Evolutionary conservation across 2,113 vertebrate genomes (phyloP).

Genomic region (Siniperca chuatsi): DNA sequence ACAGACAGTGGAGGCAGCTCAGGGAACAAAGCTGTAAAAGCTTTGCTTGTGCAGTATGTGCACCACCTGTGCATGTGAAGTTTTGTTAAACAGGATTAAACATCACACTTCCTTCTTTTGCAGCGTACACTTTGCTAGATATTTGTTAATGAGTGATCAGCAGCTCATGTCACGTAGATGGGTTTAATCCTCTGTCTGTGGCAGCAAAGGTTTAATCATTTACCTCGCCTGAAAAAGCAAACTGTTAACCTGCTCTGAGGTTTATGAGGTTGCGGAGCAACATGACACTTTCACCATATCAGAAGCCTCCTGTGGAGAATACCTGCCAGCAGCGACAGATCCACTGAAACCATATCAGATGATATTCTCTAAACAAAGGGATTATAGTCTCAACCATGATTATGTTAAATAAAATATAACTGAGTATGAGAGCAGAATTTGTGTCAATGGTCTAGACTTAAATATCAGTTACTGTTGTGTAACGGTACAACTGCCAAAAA

Average conservation of each 20-base stretch:
- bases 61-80: slow-evolving; percentile 55
- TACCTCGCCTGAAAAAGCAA: slow-evolving; percentile 32
- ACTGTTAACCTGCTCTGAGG: slow-evolving; percentile 13
- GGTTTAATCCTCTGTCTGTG: slow-evolving; percentile 11
- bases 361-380: background rate
- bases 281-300: slow-evolving; percentile 70
- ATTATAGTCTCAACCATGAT: background rate
- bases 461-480: slow-evolving; percentile 34
- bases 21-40: slow-evolving; percentile 13
- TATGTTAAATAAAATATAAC: background rate
- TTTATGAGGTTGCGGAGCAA: slow-evolving; percentile 57
- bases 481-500: slow-evolving; percentile 14
- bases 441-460: slow-evolving; percentile 13
- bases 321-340: background rate
- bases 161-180: background rate
- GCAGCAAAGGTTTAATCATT: slow-evolving; percentile 66
- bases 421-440: background rate
- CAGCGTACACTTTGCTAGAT: background rate
- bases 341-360: slow-evolving; percentile 7
- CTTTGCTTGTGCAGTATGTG: slow-evolving; percentile 20
- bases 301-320: slow-evolving; percentile 39
- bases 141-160: background rate
- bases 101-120: background rate
- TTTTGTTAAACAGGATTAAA: slow-evolving; percentile 42
- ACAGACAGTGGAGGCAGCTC: slow-evolving; percentile 49